These are phyloP conservation scores for Brachyptera risi DNA, from an alignment of 2,888 invertebrate species.

Conservation along the genomic window DNA sequence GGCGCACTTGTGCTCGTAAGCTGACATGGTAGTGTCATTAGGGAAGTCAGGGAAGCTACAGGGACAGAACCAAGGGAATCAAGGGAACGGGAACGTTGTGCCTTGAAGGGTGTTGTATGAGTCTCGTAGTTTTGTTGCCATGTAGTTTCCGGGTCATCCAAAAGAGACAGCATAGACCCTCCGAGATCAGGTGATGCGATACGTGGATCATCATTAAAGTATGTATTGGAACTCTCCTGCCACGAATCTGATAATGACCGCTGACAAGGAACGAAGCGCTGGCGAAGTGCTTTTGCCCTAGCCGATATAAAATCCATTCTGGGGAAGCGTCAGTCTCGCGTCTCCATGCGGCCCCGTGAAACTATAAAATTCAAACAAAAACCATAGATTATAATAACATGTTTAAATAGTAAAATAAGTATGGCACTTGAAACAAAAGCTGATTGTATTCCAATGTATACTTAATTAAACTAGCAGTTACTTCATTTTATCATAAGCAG, in stretches of 20 bases:
- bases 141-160: conserved; percentile 26
- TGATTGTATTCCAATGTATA: no score
- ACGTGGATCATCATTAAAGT: conserved; percentile 26
- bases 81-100: conserved; percentile 33
- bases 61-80: conserved; percentile 30
- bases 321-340: conserved; percentile 25
- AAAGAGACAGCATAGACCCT: conserved; percentile 30
- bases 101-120: conserved; percentile 15
- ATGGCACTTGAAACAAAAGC: no score
- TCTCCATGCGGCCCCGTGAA: conserved; percentile 27
- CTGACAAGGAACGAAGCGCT: conserved; percentile 32
- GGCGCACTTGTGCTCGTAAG: background rate
- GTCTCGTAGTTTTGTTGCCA: conserved; percentile 16
- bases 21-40: conserved; percentile 11
- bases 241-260: conserved; percentile 33
- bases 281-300: conserved; percentile 31
- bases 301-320: conserved; percentile 34
- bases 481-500: no score
- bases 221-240: conserved; percentile 25
- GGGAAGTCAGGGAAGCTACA: conserved; percentile 17
- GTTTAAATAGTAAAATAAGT: no score
- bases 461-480: no score
- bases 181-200: conserved; percentile 30
- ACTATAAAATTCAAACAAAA: background rate
- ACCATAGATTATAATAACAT: no score